Conservation (phyloP, 2,113 vertebrate species). For the Ramphastos sulfuratus region DNA sequence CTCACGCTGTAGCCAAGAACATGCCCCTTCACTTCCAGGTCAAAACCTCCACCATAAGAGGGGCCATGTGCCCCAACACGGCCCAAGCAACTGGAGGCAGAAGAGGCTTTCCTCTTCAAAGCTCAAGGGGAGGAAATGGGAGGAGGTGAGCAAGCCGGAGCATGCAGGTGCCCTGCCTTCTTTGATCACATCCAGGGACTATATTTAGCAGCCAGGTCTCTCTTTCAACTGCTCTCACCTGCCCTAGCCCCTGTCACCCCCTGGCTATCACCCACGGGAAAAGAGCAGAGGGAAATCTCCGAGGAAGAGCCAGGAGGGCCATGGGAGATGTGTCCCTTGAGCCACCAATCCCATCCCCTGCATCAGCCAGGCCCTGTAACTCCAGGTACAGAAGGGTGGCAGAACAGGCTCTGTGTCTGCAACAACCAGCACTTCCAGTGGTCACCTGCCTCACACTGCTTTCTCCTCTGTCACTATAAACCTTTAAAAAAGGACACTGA, state of each 20-base stretch:
- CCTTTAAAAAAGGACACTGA: background rate
- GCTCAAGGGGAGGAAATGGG: background rate
- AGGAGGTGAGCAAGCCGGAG: fast-evolving
- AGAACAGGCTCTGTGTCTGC: background rate
- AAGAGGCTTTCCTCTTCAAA: background rate
- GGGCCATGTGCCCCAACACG: background rate
- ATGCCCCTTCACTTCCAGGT: background rate
- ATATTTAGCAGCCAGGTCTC: background rate
- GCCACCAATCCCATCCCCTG: fast-evolving
- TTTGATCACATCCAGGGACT: background rate
- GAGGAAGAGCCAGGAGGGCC: background rate
- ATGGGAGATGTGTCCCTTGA: fast-evolving
- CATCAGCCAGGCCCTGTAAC: background rate
- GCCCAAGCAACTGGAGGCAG: background rate
- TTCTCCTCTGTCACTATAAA: background rate
- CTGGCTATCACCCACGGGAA: background rate
- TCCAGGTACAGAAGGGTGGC: background rate
- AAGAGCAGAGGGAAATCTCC: background rate
- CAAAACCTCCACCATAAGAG: background rate
- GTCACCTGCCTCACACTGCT: background rate
- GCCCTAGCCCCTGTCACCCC: background rate
- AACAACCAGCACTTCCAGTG: background rate
- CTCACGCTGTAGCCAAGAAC: fast-evolving
- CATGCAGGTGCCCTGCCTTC: background rate
- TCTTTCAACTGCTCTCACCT: background rate